phyloP scores from a whole-genome alignment of 2,888 invertebrate species.

The Dugesia japonica region DNA sequence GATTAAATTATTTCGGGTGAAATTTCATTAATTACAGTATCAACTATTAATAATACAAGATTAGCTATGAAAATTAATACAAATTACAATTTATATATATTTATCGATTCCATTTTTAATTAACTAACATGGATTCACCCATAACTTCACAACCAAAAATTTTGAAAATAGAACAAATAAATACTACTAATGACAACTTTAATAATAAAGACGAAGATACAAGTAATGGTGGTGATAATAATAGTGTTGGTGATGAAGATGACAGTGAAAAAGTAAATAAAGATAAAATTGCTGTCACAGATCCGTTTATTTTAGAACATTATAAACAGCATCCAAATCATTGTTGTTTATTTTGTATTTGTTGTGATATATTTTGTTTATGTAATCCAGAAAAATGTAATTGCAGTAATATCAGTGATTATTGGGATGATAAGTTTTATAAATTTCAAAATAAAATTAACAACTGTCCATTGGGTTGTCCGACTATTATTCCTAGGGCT shows the following conservation, averaged over 20 bases:
- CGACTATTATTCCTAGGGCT: not conserved
- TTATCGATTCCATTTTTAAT: not conserved
- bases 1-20: not conserved
- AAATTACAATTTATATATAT: too few relatives aligned
- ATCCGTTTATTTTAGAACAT: not conserved
- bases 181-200: too few relatives aligned
- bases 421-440: not conserved
- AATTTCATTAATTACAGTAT: not conserved
- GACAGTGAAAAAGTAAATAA: not conserved
- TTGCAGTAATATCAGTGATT: not conserved
- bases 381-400: not conserved
- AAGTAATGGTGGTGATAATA: too few relatives aligned
- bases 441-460: not conserved
- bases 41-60: not conserved
- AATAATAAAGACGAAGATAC: too few relatives aligned
- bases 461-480: not conserved
- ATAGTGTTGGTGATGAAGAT: too few relatives aligned
- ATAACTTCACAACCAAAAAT: not conserved
- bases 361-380: not conserved
- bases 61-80: too few relatives aligned
- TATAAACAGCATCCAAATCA: not conserved
- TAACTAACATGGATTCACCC: not conserved
- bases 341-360: constrained; percentile 7
- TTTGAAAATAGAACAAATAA: too few relatives aligned
- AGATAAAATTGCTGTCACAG: not conserved